A percentile compares a stretch with the other conserved stretches of the same genome.
These are phyloP conservation scores for Hyposoter didymator DNA, from an alignment of 2,888 invertebrate species.

Conservation along the genomic window DNA sequence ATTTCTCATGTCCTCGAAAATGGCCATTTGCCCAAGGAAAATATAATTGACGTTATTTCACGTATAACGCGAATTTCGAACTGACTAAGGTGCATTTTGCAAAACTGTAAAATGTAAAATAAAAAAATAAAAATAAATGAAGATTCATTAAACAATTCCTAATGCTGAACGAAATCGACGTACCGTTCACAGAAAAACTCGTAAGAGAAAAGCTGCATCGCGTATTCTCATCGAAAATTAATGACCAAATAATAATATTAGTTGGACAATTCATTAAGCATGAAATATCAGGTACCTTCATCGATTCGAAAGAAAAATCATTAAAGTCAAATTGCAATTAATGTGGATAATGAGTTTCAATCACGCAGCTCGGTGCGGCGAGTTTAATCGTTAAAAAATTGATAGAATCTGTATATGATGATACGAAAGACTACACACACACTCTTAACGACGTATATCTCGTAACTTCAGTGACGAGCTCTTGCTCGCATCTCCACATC, in stretches of 20 bases:
- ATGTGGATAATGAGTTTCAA: slow-evolving; percentile 3
- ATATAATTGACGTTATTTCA: not conserved
- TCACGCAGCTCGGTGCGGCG: not conserved
- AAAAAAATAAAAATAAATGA: too few relatives aligned
- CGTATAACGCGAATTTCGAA: not conserved
- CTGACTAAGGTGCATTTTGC: not conserved
- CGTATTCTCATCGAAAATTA: not conserved
- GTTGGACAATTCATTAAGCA: slow-evolving; percentile 1
- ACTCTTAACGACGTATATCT: slow-evolving; percentile 8
- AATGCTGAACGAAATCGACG: not conserved
- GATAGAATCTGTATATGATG: slow-evolving; percentile 9
- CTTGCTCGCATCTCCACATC: not conserved
- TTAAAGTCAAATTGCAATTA: slow-evolving; percentile 14
- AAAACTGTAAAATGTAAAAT: not conserved
- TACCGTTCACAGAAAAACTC: not conserved
- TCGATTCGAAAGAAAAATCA: not conserved
- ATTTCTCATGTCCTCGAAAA: not conserved
- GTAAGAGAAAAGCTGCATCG: not conserved
- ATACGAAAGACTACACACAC: not conserved
- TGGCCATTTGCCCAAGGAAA: not conserved
- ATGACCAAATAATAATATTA: not conserved
- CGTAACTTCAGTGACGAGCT: not conserved
- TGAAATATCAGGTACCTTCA: not conserved
- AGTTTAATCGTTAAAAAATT: slow-evolving; percentile 8
- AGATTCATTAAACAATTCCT: too few relatives aligned